Evolutionary conservation across 2,888 invertebrate species (phyloP), one percentile per base, ranked within the genome.

Genomic region (Drosophila algonquin): DNA sequence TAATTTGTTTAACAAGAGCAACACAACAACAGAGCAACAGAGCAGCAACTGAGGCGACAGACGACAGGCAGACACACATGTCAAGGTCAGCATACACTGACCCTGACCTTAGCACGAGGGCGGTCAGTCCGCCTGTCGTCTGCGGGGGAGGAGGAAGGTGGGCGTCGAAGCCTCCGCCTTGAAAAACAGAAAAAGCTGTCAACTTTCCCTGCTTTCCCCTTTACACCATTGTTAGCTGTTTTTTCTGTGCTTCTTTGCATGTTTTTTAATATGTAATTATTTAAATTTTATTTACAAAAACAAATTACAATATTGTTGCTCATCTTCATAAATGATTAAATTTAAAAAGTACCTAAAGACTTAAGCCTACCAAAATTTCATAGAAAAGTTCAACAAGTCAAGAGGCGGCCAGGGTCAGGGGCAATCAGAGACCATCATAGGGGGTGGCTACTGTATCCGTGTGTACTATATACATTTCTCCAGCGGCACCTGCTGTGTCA

Each of bases 201-300:
- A 65, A 56, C 59, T 57, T 67, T 53, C 52, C 21, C 14, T 14
- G 35, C 50, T 50, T 55, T 40, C 21, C 51, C 45, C 68, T 61
- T 89, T 76, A 75, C 87, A 83, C 86, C 81, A 89, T 64, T 78
- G 82, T 85, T 86, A 78, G 79, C 85, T 79, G n/a, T 80, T 83
- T 90, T 89, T 78, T 83, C 87, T 70, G 79, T 63, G 75, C 74
- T 74, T 77, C 61, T 46, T 53, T 52, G 24, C 1, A 21, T 63
- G 47, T 69, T 77, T 60, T 81, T 76, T 81, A 89, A 90, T 90
- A 56, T 81, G 63, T 84, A 89, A 80, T 81, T 79, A 82, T 86
- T 84, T 79, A 79, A 84, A 87, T 89, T 89, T 91, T 92, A 91
- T 91, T 91, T 92, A 91, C 91, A 92, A 90, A 84, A 91, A 92